Conservation (phyloP, 2,113 vertebrate species). For the Mustela nigripes region DNA sequence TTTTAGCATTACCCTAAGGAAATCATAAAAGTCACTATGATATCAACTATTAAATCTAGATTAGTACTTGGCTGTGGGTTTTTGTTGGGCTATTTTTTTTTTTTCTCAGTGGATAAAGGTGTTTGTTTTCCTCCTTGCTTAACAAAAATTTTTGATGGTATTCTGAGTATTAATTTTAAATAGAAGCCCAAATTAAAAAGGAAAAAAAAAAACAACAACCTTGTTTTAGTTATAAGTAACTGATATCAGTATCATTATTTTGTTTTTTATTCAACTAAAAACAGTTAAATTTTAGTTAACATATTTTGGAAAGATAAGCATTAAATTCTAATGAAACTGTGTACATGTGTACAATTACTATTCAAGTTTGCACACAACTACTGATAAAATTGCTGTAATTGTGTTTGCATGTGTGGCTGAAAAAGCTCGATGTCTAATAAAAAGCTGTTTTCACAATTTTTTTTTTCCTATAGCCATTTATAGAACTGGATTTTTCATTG, state of each 20-base stretch:
- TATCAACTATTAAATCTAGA: slow-evolving; percentile 15
- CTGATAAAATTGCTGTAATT: neutral
- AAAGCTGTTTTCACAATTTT: neutral
- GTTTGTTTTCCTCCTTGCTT: slow-evolving; percentile 13
- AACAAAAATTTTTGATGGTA: neutral
- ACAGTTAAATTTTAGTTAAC: neutral
- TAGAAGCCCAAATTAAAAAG: neutral
- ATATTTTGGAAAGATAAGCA: neutral
- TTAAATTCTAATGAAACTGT: neutral
- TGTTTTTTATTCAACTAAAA: slow-evolving; percentile 31
- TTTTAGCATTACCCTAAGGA: neutral
- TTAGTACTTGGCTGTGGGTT: neutral
- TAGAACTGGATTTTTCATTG: neutral
- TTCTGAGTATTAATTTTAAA: slow-evolving; percentile 4
- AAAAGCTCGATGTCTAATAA: neutral
- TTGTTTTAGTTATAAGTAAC: slow-evolving; percentile 19
- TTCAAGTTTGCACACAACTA: neutral
- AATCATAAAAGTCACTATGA: neutral
- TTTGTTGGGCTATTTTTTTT: neutral
- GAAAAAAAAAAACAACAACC: neutral
- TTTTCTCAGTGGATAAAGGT: neutral
- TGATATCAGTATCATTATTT: neutral
- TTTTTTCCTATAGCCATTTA: neutral
- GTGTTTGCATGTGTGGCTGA: neutral
- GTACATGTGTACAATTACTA: neutral